A percentile compares a stretch with the other conserved stretches of the same genome.
These are phyloP conservation scores for Chiloscyllium punctatum DNA, from an alignment of 2,797 vertebrate genomes.

Conservation along the genomic window DNA sequence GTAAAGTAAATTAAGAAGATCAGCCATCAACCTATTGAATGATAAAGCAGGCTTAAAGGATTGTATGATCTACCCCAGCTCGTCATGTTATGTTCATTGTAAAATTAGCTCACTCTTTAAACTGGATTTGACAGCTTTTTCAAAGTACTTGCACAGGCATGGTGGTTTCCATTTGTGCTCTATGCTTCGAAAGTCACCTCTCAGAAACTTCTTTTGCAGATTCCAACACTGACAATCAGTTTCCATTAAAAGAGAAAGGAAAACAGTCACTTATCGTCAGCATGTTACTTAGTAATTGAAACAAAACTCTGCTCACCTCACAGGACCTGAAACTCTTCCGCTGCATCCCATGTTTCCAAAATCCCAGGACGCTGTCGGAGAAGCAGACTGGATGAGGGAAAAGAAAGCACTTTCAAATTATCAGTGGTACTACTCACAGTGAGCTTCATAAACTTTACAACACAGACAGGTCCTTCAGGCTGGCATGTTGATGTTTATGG, in stretches of 20 bases:
- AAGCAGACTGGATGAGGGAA: constrained; percentile 53
- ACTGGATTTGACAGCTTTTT: not conserved
- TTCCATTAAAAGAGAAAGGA: not conserved
- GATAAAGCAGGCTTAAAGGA: not conserved
- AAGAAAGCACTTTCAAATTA: not conserved
- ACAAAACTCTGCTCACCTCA: not conserved
- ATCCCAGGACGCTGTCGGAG: constrained; percentile 64
- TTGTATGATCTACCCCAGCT: not conserved
- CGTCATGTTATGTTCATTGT: not conserved
- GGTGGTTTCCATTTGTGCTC: not conserved
- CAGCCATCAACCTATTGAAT: not conserved
- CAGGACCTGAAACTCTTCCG: constrained; percentile 30
- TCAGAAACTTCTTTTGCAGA: not conserved
- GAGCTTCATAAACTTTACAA: not conserved
- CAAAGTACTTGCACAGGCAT: not conserved
- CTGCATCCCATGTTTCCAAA: constrained; percentile 79
- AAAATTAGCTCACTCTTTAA: not conserved
- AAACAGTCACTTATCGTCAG: no score
- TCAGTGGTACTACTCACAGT: not conserved
- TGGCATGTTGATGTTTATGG: not conserved
- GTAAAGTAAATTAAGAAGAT: not conserved
- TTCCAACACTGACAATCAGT: not conserved
- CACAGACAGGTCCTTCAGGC: not conserved
- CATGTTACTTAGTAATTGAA: no score
- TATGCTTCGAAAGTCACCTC: not conserved